These are phyloP conservation scores for Dreissena polymorpha DNA, from an alignment of 1,140 invertebrate genomes.

Conservation along the genomic window DNA sequence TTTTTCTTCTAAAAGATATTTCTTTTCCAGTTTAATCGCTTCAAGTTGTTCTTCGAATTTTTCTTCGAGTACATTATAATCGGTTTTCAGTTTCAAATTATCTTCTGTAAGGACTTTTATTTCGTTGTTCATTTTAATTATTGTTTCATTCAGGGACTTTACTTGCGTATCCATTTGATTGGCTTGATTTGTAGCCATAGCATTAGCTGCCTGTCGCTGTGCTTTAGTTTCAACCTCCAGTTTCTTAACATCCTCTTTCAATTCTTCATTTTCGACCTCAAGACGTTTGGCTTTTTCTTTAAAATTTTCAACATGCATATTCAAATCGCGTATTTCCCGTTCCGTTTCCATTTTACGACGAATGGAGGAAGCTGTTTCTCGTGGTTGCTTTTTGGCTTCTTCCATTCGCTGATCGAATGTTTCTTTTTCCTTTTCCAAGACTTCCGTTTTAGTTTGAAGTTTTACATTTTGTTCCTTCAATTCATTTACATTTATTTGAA, in stretches of 20 bases:
- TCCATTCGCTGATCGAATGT: conserved; percentile 34
- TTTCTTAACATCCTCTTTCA: conserved; percentile 42
- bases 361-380: conserved; percentile 48
- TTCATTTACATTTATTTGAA: conserved; percentile 13
- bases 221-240: conserved; percentile 41
- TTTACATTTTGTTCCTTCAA: conserved; percentile 32
- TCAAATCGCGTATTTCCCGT: conserved; percentile 51
- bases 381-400: conserved; percentile 41
- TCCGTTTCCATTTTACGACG: conserved; percentile 53
- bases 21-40: conserved; percentile 32
- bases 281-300: conserved; percentile 46
- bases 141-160: conserved; percentile 38
- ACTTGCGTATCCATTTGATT: conserved; percentile 25
- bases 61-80: conserved; percentile 30
- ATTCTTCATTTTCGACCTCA: conserved; percentile 40
- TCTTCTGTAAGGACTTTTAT: conserved; percentile 43
- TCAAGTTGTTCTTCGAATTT: conserved; percentile 36
- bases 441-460: conserved; percentile 27
- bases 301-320: conserved; percentile 48
- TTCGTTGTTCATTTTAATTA: conserved; percentile 39
- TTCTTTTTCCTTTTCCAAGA: conserved; percentile 46
- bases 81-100: conserved; percentile 43
- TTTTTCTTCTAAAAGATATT: conserved; percentile 29
- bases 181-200: conserved; percentile 28
- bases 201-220: conserved; percentile 31